Evolutionary conservation across 2,888 invertebrate genomes (phyloP), one percentile per base, ranked within the genome.

Genomic region (Sericinus montela): DNA sequence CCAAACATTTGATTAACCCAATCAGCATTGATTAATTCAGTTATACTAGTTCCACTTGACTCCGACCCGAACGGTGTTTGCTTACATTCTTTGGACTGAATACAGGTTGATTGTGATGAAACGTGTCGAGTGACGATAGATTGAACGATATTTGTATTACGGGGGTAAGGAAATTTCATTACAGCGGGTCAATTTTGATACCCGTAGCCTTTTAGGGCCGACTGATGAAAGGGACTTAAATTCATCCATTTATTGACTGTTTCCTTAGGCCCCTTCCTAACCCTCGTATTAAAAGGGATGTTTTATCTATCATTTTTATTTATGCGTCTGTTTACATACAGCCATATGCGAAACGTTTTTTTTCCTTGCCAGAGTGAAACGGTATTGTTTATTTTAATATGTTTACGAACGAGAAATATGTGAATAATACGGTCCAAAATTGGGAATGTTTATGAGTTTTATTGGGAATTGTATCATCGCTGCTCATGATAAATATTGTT

Each of bases 101-200:
- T 48, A 54, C 43, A 41, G 56, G 47, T 59, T 59, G 55, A 60
- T 60, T 58, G 42, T 51, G 51, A 56, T 58, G 59, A 59, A 57
- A 60, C 56, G 60, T 54, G 56, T 57, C 57, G 60, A 54, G 58
- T 37, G 28, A 32, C 13, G 16, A 23, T 23, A 29, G 11, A 36
- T 29, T 16, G 34, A 30, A 39, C 6, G 32, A 32, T 32, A 19
- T 34, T 48, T 41, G 36, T 41, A 13, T 35, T 36, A 10, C 15
- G 11, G 50, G 52, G 57, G 51, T 47, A 55, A 55, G 64, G 62
- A 73, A 72, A 75, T 76, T 75, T 67, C 63, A 74, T 76, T 72
- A 74, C 56, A 34, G 37, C 45, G 65, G 72, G 69, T 72, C 69
- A 68, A 67, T 69, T 69, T 65, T 64, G 62, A 68, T 65, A 68